Evolutionary conservation across 2,113 vertebrate genomes (phyloP).

Genomic region (Phycodurus eques): DNA sequence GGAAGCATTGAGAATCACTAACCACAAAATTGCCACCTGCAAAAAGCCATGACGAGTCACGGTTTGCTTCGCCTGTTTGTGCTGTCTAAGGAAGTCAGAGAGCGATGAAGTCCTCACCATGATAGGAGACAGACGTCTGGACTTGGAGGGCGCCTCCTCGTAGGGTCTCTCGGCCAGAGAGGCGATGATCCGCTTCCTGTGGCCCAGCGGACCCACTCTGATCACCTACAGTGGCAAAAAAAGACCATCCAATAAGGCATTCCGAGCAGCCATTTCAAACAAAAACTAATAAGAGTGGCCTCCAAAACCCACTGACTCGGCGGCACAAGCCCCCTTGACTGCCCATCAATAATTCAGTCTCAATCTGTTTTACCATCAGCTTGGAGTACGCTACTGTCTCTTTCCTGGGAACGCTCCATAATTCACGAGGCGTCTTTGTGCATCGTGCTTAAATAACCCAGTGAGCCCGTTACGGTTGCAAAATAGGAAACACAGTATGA

Average conservation of each 20-base stretch:
- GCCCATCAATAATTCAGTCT: constrained; percentile 70
- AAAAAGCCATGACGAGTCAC: background rate
- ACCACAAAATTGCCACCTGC: background rate
- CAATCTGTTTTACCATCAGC: constrained; percentile 69
- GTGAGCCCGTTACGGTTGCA: background rate
- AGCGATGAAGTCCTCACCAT: constrained; percentile 75
- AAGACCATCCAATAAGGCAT: constrained; percentile 11
- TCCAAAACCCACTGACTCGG: constrained; percentile 41
- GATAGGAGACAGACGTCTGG: constrained; percentile 89
- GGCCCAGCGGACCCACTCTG: constrained; percentile 91
- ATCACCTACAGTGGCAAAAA: constrained; percentile 76
- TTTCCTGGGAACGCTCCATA: constrained; percentile 45
- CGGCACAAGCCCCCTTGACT: constrained; percentile 38
- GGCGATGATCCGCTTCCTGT: constrained; percentile 93
- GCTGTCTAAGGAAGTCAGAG: background rate
- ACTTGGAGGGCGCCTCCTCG: constrained; percentile 92
- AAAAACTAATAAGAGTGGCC: constrained; percentile 34
- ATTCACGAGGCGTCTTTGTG: constrained; percentile 50
- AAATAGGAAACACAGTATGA: background rate
- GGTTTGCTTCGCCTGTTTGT: no score
- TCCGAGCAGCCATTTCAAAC: background rate
- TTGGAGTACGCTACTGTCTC: constrained; percentile 51
- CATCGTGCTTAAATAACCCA: constrained; percentile 13
- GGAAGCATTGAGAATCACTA: background rate
- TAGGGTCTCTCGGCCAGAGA: constrained; percentile 92